Evolutionary conservation across 2,888 invertebrate species (phyloP).

Genomic region (Caradrina clavipalpis): DNA sequence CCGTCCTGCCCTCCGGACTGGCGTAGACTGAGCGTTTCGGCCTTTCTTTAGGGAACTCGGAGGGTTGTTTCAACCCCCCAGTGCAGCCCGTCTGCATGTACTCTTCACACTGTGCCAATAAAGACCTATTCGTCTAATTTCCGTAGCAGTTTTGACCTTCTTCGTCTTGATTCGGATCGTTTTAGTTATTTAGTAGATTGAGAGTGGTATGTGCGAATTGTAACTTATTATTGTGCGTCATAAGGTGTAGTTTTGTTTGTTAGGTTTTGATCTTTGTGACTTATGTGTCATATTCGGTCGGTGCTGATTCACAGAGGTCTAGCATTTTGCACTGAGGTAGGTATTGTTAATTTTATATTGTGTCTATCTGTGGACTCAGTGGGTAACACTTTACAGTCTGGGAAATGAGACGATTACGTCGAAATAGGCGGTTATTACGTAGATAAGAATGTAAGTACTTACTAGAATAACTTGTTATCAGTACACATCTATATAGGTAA

Average conservation of each 20-base stretch:
- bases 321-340: slow-evolving; percentile 53
- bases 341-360: slow-evolving; percentile 48
- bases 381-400: neutral
- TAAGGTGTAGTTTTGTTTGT: slow-evolving; percentile 48
- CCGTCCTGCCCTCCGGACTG: slow-evolving; percentile 63
- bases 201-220: slow-evolving; percentile 2
- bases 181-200: slow-evolving; percentile 68
- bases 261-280: slow-evolving; percentile 26
- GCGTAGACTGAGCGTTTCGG: slow-evolving; percentile 73
- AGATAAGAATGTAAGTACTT: neutral
- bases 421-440: neutral
- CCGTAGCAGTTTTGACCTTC: slow-evolving; percentile 78
- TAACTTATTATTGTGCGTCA: slow-evolving; percentile 13
- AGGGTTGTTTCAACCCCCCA: slow-evolving; percentile 72
- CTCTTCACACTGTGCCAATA: slow-evolving; percentile 65
- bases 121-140: slow-evolving; percentile 74
- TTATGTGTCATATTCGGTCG: slow-evolving; percentile 41
- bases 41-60: slow-evolving; percentile 39
- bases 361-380: slow-evolving; percentile 9
- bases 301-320: slow-evolving; percentile 60
- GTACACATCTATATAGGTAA: neutral
- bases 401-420: slow-evolving; percentile 19
- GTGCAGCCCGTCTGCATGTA: slow-evolving; percentile 73
- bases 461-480: neutral
- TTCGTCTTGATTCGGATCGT: slow-evolving; percentile 70